Conservation (phyloP, 2,888 invertebrate species). For the Melieria omissa region DNA sequence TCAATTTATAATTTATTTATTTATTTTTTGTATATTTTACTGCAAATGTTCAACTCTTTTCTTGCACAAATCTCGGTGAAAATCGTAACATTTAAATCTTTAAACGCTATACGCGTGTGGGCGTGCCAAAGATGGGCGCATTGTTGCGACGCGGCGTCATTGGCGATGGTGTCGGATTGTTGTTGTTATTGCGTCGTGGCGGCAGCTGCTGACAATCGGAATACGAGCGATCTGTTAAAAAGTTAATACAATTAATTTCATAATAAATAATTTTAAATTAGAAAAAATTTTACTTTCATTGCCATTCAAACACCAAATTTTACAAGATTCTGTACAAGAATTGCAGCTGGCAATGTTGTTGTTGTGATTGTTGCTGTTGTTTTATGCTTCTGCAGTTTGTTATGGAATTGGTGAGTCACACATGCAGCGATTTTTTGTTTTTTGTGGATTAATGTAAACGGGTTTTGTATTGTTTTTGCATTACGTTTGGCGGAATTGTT, state of each 20-base stretch:
- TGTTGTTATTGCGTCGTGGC: constrained; percentile 50
- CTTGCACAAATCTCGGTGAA: neutral
- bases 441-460: neutral
- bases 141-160: constrained; percentile 57
- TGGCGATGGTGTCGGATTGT: constrained; percentile 55
- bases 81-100: constrained; percentile 54
- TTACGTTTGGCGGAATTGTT: constrained; percentile 19
- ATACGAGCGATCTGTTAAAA: constrained; percentile 70
- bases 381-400: no score
- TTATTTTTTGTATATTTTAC: neutral
- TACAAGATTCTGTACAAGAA: no score
- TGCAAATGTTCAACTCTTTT: neutral
- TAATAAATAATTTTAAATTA: neutral
- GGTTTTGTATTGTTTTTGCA: constrained; percentile 31
- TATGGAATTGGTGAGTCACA: no score
- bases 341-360: no score
- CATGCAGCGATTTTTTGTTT: no score
- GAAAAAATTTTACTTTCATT: no score
- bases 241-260: neutral
- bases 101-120: constrained; percentile 65
- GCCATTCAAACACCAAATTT: no score
- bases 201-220: constrained; percentile 70
- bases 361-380: constrained; percentile 4
- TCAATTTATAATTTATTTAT: neutral
- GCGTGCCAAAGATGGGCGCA: constrained; percentile 63